Evolutionary conservation across 2,797 vertebrate genomes (phyloP), one percentile per base, ranked within the genome.

Genomic region (Taeniopygia guttata): DNA sequence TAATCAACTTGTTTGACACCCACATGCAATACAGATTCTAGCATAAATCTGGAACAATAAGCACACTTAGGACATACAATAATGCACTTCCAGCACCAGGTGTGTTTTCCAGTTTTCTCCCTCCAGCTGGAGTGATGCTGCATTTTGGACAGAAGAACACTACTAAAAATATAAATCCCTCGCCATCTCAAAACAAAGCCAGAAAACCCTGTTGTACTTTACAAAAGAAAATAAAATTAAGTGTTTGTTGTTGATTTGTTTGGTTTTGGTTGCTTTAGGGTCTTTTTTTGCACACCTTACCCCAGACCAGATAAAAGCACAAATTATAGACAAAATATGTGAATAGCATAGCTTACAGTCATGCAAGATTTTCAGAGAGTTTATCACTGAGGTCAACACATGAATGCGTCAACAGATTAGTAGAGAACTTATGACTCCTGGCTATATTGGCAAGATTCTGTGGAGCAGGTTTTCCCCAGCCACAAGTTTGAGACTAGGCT

Each of bases 61-160:
- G 2, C 3, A 19, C 30, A 25, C 0, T 29, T 34, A 58, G 3
- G 6, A 2, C 7, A 27, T 20, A 26, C 3, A 58, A 4, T 30
- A n/a, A 40, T 46, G 20, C 4, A 46, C 5, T 45, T 46, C 6
- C 29, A 54, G 16, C 13, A 46, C 9, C 16, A 30, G 11, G 40
- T 16, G 3, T 68, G n/a, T 25, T 68, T 76, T 52, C 6, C 20
- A n/a, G 11, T 17, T 7, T 3, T 60, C 20, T 40, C 68, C 6
- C 16, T 29, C 7, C 29, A 30, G 6, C 7, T 40, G 13, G 16
- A n/a, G 10, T 16, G 19, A 14, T 54, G n/a, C 5, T n/a, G 13
- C 13, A 34, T 68, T 76, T 52, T 13, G 19, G 23, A 85, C 13
- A 29, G 55, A 55, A 46, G 3, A n/a, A 20, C 11, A 49, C 4